Percentiles rank a stretch among this genome's conserved stretches.
Conservation (phyloP, 1,140 invertebrate species). For the Manduca sexta region DNA sequence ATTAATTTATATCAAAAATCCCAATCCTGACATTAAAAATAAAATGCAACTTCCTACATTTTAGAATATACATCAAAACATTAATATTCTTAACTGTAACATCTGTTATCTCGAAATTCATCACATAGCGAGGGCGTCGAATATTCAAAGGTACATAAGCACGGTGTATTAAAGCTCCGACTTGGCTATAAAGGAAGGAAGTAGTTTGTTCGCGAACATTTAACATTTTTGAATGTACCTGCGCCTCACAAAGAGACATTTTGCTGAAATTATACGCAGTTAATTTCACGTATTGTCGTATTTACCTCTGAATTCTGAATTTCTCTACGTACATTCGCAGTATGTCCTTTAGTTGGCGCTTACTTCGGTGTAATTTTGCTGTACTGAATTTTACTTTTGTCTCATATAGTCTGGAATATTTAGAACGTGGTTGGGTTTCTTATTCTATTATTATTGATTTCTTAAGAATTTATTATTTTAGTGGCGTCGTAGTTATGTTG, state of each 20-base stretch:
- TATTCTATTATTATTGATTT: too few relatives aligned
- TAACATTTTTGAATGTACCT: not conserved
- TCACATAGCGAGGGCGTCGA: not conserved
- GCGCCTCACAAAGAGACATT: not conserved
- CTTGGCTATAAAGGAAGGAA: not conserved
- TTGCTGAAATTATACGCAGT: not conserved
- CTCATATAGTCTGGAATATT: too few relatives aligned
- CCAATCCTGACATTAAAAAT: too few relatives aligned
- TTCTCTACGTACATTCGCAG: not conserved
- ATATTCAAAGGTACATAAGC: not conserved
- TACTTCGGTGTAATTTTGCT: not conserved
- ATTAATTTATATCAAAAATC: too few relatives aligned
- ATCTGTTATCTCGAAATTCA: too few relatives aligned
- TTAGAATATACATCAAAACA: not conserved
- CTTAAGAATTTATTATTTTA: too few relatives aligned
- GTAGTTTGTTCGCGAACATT: not conserved
- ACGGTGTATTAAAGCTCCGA: not conserved
- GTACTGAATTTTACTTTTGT: too few relatives aligned
- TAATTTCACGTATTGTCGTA: constrained; percentile 1
- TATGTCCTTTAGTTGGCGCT: not conserved
- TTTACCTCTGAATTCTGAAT: not conserved
- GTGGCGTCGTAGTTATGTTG: too few relatives aligned
- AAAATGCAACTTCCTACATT: too few relatives aligned
- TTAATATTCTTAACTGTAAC: too few relatives aligned
- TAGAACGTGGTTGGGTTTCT: too few relatives aligned